Base-by-base conservation (phyloP, 2,888 invertebrate genomes). In the Synanthedon formicaeformis region DNA sequence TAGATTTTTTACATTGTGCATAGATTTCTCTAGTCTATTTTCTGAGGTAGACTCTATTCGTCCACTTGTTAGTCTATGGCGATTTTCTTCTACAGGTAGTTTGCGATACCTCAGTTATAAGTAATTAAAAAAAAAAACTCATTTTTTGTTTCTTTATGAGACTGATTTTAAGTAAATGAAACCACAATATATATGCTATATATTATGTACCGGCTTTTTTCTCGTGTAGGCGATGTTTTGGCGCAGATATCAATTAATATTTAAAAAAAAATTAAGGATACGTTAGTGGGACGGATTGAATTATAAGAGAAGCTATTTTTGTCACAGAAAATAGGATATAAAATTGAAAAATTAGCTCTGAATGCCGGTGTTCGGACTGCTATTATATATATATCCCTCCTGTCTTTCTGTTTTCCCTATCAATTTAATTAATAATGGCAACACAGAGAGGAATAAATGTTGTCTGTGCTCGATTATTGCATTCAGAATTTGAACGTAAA, bases 101-200 rank as follows among this genome's bases (percentile, higher is more conserved):
- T 34, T 34, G 27, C 8, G 10, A 34, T 0, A 34, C 34, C 2
- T 34, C 34, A 10, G 34, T 34, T 34, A 34, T 34, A 2, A 10
- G 34, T 34, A 34, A 10, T 34, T 6, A 2, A 34, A 34, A 34
- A 34, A 34, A 65, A 34, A 34, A 34, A 62, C 66, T 64, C 60
- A 60, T 69, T 75, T 60, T 69, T 75, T 65, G 65, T 81, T 84
- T 79, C 65, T 75, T 80, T 78, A 79, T 76, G 82, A 84, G 86
- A 86, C 85, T 85, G 86, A 85, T 85, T 85, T 85, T 85, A 79
- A 73, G 84, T 84, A 84, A 34, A 81, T 77, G 67, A 66, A 71
- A 62, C 71, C 75, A 63, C 62, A 65, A 64, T 62, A 23, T 5
- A 5, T 18, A 16, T 16, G n/a, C 16, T 16, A 16, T 18, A 18